Evolutionary conservation across 2,888 invertebrate species (phyloP).

Genomic region (Watsonalla binaria): DNA sequence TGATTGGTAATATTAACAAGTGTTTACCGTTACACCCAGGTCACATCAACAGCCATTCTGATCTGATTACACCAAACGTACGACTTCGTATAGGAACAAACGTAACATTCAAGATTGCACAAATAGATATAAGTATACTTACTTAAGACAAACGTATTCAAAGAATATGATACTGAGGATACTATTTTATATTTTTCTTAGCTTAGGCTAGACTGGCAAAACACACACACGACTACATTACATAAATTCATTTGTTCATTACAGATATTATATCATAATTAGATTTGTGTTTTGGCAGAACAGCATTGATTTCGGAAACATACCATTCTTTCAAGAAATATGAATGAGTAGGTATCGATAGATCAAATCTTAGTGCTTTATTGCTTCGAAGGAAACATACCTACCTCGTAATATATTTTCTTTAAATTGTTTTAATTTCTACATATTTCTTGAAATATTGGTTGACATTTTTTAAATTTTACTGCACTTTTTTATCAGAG

Average conservation of each 20-base stretch:
- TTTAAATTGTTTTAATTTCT: background rate
- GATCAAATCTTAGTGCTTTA: no score
- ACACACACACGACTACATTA: slow-evolving; percentile 43
- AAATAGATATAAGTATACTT: slow-evolving; percentile 39
- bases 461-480: slow-evolving; percentile 63
- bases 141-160: slow-evolving; percentile 31
- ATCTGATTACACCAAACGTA: slow-evolving; percentile 34
- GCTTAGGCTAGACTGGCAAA: slow-evolving; percentile 74
- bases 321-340: slow-evolving; percentile 53
- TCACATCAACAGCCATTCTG: slow-evolving; percentile 69
- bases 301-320: slow-evolving; percentile 57
- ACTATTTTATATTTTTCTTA: slow-evolving; percentile 65
- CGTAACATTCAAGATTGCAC: slow-evolving; percentile 51
- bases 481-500: slow-evolving; percentile 73
- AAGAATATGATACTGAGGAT: slow-evolving; percentile 35
- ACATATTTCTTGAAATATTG: slow-evolving; percentile 51
- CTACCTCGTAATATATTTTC: no score
- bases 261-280: slow-evolving; percentile 12
- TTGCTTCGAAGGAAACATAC: background rate
- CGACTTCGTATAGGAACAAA: slow-evolving; percentile 38
- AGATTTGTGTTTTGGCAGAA: slow-evolving; percentile 71
- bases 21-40: slow-evolving; percentile 70
- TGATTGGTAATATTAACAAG: slow-evolving; percentile 55
- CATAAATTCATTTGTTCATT: slow-evolving; percentile 17
- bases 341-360: background rate